Percentiles rank a stretch among this genome's conserved stretches.
These are phyloP conservation scores for Magallana angulata DNA, from an alignment of 1,140 invertebrate genomes.

Conservation along the genomic window DNA sequence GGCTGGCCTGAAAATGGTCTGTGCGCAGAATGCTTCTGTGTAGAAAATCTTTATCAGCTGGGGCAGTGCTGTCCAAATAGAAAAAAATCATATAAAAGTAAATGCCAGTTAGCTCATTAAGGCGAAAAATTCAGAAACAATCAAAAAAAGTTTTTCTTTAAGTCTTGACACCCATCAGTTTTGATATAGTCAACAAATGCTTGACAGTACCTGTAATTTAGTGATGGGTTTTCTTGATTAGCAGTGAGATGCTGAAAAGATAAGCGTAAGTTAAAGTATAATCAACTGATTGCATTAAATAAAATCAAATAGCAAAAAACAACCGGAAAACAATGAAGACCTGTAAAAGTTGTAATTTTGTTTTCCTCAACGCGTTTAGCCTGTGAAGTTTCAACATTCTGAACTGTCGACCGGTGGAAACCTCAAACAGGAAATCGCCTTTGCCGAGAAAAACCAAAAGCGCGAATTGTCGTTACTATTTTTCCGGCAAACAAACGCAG, in stretches of 20 bases:
- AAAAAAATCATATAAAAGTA: not conserved
- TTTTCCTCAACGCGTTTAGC: not conserved
- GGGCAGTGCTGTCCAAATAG: constrained; percentile 6
- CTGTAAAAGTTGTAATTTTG: not conserved
- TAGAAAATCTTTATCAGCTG: constrained; percentile 83
- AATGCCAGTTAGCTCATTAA: not conserved
- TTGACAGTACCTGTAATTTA: not conserved
- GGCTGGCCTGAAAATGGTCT: constrained; percentile 95
- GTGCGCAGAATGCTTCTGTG: constrained; percentile 89
- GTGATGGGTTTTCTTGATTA: not conserved
- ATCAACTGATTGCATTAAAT: not conserved
- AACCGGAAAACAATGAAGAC: not conserved
- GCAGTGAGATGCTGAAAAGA: not conserved
- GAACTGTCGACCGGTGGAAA: not conserved
- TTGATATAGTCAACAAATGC: not conserved
- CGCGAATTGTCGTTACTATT: not conserved
- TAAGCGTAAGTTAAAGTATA: not conserved
- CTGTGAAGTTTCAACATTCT: constrained; percentile 24
- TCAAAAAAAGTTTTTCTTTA: too few relatives aligned
- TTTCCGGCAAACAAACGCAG: not conserved
- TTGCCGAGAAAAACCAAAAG: not conserved
- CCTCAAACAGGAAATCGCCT: not conserved
- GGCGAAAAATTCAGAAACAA: too few relatives aligned
- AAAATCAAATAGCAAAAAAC: not conserved
- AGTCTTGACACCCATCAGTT: not conserved